These are phyloP conservation scores for Esperia sulphurella DNA, from an alignment of 2,888 invertebrate genomes.

Conservation along the genomic window DNA sequence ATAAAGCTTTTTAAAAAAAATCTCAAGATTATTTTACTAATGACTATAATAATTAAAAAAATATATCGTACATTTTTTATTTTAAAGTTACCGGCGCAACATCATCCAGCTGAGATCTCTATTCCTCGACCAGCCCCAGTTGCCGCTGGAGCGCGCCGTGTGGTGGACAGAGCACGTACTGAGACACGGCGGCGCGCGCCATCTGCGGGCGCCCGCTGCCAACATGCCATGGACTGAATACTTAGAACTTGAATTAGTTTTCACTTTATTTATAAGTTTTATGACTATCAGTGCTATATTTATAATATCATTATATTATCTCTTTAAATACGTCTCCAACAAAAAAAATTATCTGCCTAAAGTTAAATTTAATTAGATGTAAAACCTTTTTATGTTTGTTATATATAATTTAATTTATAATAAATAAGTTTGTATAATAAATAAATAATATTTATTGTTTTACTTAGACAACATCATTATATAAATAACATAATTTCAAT, in stretches of 20 bases:
- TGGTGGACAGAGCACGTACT: constrained; percentile 43
- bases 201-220: constrained; percentile 30
- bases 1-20: too few species aligned
- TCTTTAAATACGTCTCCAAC: background rate
- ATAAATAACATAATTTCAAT: too few species aligned
- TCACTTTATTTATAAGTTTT: constrained; percentile 4
- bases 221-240: constrained; percentile 25
- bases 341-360: background rate
- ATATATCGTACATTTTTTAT: background rate
- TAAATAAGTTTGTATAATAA: too few species aligned
- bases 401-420: too few species aligned
- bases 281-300: background rate
- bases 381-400: too few species aligned
- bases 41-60: too few species aligned
- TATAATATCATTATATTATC: background rate
- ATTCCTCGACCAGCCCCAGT: constrained; percentile 25
- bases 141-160: constrained; percentile 30
- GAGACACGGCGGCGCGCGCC: constrained; percentile 30
- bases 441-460: too few species aligned
- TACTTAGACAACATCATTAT: too few species aligned
- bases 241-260: constrained; percentile 24
- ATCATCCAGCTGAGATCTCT: constrained; percentile 18
- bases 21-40: too few species aligned
- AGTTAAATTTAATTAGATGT: too few species aligned
- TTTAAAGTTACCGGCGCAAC: constrained; percentile 27